Conservation (phyloP, 2,888 invertebrate species). For the Parapristionchus giblindavisi region DNA sequence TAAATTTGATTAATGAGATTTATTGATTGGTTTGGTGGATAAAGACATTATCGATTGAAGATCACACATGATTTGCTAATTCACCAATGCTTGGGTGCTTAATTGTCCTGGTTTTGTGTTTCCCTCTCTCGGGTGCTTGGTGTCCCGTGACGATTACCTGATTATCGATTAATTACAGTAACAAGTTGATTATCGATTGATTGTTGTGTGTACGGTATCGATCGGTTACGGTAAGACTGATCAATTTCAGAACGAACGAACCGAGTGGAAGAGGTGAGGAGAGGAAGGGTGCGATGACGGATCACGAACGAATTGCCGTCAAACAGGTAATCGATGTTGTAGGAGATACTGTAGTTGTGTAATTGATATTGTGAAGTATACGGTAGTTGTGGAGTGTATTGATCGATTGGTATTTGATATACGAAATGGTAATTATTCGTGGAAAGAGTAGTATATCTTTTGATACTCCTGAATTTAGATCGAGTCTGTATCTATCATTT, state of each 20-base stretch:
- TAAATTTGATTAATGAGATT: conserved; percentile 3
- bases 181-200: conserved; percentile 21
- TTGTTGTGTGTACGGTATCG: too few species aligned
- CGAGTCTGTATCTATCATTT: neutral
- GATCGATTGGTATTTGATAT: neutral
- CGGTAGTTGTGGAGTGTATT: conserved; percentile 17
- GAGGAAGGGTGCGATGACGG: too few species aligned
- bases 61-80: conserved; percentile 7
- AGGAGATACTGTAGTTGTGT: too few species aligned
- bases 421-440: too few species aligned
- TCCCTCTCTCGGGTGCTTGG: conserved; percentile 11
- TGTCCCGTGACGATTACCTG: conserved; percentile 27
- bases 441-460: too few species aligned
- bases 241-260: conserved; percentile 36
- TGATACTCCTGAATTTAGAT: too few species aligned
- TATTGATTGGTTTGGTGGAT: conserved; percentile 4
- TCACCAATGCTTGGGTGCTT: conserved; percentile 21
- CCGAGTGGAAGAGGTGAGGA: too few species aligned
- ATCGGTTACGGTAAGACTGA: too few species aligned
- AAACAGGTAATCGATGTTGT: too few species aligned
- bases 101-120: conserved; percentile 9
- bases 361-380: too few species aligned
- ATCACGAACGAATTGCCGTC: too few species aligned
- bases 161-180: neutral
- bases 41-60: conserved; percentile 24